Percentiles rank a stretch among this genome's conserved stretches.
Evolutionary conservation across 2,888 invertebrate genomes (phyloP).

Genomic region (Caenorhabditis afra): DNA sequence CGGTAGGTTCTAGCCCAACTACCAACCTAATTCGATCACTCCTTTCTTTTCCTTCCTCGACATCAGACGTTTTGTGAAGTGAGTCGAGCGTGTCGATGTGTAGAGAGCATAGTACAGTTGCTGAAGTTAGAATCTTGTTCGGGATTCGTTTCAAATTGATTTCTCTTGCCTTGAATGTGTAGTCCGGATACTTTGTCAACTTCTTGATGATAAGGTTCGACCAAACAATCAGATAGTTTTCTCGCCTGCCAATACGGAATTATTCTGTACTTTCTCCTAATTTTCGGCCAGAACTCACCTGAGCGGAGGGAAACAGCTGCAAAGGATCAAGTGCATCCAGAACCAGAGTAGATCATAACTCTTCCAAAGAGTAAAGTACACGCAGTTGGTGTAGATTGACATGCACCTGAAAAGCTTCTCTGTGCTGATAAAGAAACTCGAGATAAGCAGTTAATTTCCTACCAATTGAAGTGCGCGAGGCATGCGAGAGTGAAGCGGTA

Average conservation of each 20-base stretch:
- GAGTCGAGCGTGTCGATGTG: conserved; percentile 44
- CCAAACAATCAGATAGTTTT: conserved; percentile 73
- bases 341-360: conserved; percentile 79
- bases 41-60: conserved; percentile 51
- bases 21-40: conserved; percentile 54
- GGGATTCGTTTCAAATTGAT: not conserved
- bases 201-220: conserved; percentile 73
- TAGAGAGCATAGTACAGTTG: conserved; percentile 61
- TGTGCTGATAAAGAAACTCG: not conserved
- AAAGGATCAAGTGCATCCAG: conserved; percentile 78
- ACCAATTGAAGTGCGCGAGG: conserved; percentile 79
- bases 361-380: conserved; percentile 79
- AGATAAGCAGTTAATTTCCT: not conserved
- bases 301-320: conserved; percentile 76
- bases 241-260: conserved; percentile 12
- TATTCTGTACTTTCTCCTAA: conserved; percentile 22
- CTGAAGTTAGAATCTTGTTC: conserved; percentile 13
- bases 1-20: conserved; percentile 4
- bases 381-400: conserved; percentile 76
- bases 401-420: conserved; percentile 57
- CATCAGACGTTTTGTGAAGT: conserved; percentile 60
- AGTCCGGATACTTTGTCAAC: conserved; percentile 69
- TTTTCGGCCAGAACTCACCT: conserved; percentile 30
- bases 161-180: conserved; percentile 72
- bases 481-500: conserved; percentile 78